Evolutionary conservation across 2,113 vertebrate genomes (phyloP), one percentile per base, ranked within the genome.

Genomic region (Coturnix japonica): DNA sequence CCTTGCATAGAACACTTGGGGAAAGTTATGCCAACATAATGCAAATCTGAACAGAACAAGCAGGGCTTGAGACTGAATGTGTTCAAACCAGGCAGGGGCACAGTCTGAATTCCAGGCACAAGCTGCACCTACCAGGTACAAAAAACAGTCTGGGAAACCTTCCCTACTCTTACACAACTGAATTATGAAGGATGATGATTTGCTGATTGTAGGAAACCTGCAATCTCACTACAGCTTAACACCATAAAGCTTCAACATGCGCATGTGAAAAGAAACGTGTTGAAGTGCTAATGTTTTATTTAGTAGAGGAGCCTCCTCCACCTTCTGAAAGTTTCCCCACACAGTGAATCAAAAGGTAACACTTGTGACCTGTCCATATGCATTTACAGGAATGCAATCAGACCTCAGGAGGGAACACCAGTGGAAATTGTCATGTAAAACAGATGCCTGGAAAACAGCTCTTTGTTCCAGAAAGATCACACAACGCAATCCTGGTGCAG

Each of bases 391-490:
- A 78, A 93, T 53, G 53, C 43, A 51, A 12, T 6, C 59, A 85
- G 64, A 79, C 7, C 57, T 60, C 73, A 19, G 43, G 49, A 84
- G 61, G 33, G 10, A 37, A 43, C 31, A 53, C 22, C 59, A 89
- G 49, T 3, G 1, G 28, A 80, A 77, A 80, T 9, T 15, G 49
- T 12, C 25, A 4, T 8, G 35, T 47, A n/a, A 49, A 79, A 89
- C 22, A 17, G 67, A 91, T 43, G 41, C 64, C 64, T 61, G 39
- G 76, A 76, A 92, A 91, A 57, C 8, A 16, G 23, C 16, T 35
- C 39, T 79, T 66, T 51, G 39, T 17, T 91, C 70, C 85, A 89
- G 77, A 84, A 91, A 30, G 66, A 82, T 49, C 66, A 53, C 70
- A 54, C 31, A 76, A 78, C 30, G 87, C 18, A 65, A 44, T 31